Evolutionary conservation across 2,113 vertebrate genomes (phyloP), one percentile per base, ranked within the genome.

Genomic region (Anser brachyrhynchus): DNA sequence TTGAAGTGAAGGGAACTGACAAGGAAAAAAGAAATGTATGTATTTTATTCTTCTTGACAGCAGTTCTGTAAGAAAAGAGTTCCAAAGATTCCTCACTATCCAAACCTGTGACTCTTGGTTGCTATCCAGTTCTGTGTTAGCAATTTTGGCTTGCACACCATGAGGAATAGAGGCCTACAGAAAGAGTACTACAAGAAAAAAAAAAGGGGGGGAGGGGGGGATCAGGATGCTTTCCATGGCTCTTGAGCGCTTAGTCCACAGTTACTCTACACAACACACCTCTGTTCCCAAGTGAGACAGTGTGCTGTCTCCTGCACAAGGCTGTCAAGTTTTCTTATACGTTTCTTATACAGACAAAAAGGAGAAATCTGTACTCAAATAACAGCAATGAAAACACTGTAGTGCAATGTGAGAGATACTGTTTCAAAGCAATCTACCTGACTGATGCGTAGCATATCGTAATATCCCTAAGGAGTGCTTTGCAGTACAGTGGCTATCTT

Each of bases 11-110:
- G 58, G 16, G n/a, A 84, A 64, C 0, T 2, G n/a, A 41, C 39
- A 20, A 55, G 8, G 2, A 1, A 43, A 58, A 72, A 31, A 18
- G 37, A 28, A 43, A 10, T 5, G 2, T 1, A 0, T 28, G 3
- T n/a, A 15, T 71, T 87, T 85, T 78, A 31, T 46, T 82, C 4
- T 57, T 86, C 26, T 84, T 87, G 19, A 28, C 52, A 14, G 14
- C 3, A 37, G 13, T 59, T 54, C 23, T 73, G 6, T n/a, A 33
- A 82, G 58, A 71, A 90, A 70, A 20, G 29, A 58, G 54, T 71
- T 76, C 10, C 39, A 54, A 65, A 79, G 29, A 61, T 44, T 73
- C 52, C 39, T 58, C 11, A n/a, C 18, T 28, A 11, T 33, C 72
- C 22, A 44, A 69, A 3, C 0, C 1, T 3, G 13, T 33, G 46